Conservation (phyloP, 2,888 invertebrate genomes). For the Ernsta delagoae region DNA sequence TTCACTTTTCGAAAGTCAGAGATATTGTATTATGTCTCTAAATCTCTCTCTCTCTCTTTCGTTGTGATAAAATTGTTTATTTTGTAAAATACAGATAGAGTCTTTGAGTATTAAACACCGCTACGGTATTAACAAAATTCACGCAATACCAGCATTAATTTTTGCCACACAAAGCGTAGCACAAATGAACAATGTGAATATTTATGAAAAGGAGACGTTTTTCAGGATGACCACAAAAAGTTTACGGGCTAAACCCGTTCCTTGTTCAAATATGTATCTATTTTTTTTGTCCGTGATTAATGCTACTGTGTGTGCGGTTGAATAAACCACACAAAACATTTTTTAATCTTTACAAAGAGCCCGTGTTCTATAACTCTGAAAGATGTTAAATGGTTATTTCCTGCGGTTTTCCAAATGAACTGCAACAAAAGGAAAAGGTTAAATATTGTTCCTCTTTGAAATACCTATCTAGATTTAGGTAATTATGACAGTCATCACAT, state of each 20-base stretch:
- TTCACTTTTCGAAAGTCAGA: too few relatives aligned
- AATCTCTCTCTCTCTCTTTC: too few relatives aligned
- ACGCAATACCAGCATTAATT: conserved; percentile 17
- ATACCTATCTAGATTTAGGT: too few relatives aligned
- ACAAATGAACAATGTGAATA: conserved; percentile 33
- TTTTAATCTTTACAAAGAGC: neutral
- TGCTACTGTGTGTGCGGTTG: neutral
- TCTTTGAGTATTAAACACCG: too few relatives aligned
- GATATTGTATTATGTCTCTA: too few relatives aligned
- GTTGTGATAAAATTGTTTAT: too few relatives aligned
- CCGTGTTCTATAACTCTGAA: neutral
- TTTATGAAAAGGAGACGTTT: conserved; percentile 31
- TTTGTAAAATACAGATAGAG: neutral
- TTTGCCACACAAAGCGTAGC: conserved; percentile 23
- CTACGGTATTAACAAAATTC: conserved; percentile 18
- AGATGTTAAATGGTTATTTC: too few relatives aligned
- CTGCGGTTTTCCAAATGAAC: too few relatives aligned
- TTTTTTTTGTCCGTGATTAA: conserved; percentile 28
- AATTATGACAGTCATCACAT: too few relatives aligned
- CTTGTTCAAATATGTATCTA: conserved; percentile 28
- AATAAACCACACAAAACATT: neutral
- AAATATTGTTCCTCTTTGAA: too few relatives aligned
- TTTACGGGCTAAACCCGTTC: conserved; percentile 21
- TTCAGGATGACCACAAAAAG: conserved; percentile 14
- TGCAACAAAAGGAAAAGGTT: too few relatives aligned